phyloP scores from a whole-genome alignment of 2,888 invertebrate species.

The Portevinia maculata region DNA sequence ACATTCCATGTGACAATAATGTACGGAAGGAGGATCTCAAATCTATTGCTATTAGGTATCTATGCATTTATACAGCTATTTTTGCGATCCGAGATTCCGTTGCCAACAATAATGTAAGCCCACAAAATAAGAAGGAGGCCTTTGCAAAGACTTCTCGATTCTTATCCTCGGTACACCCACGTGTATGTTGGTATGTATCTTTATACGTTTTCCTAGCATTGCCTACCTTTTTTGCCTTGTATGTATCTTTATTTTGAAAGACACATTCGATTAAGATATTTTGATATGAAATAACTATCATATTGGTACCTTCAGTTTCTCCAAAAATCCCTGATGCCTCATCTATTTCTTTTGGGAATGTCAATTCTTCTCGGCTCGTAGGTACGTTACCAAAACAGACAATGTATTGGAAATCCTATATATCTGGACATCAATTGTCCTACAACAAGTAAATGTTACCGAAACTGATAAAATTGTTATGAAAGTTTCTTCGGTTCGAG shows the following conservation, averaged over 20 bases:
- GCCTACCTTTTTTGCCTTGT: not conserved
- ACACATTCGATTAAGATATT: slow-evolving; percentile 71
- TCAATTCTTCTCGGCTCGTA: slow-evolving; percentile 16
- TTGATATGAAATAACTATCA: slow-evolving; percentile 19
- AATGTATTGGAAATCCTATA: slow-evolving; percentile 20
- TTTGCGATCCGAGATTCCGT: slow-evolving; percentile 35
- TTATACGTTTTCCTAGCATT: slow-evolving; percentile 1
- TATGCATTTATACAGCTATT: slow-evolving; percentile 40
- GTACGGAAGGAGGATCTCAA: slow-evolving; percentile 8
- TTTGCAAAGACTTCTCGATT: too few species aligned
- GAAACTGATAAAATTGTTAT: slow-evolving; percentile 53
- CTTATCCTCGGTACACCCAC: slow-evolving; percentile 11
- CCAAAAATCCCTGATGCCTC: slow-evolving; percentile 20
- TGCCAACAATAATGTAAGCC: slow-evolving; percentile 28
- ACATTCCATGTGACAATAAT: slow-evolving; percentile 55
- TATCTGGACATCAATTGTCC: slow-evolving; percentile 39
- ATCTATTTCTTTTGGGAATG: slow-evolving; percentile 32
- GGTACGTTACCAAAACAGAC: not conserved
- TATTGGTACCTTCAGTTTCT: slow-evolving; percentile 38
- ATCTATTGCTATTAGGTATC: slow-evolving; percentile 14
- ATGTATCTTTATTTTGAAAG: slow-evolving; percentile 37
- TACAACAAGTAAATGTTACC: slow-evolving; percentile 53
- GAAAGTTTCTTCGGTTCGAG: slow-evolving; percentile 31
- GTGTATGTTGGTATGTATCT: not conserved
- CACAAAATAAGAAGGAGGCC: slow-evolving; percentile 23